Evolutionary conservation across 1,140 invertebrate genomes (phyloP).

Genomic region (Neodiprion pinetum): DNA sequence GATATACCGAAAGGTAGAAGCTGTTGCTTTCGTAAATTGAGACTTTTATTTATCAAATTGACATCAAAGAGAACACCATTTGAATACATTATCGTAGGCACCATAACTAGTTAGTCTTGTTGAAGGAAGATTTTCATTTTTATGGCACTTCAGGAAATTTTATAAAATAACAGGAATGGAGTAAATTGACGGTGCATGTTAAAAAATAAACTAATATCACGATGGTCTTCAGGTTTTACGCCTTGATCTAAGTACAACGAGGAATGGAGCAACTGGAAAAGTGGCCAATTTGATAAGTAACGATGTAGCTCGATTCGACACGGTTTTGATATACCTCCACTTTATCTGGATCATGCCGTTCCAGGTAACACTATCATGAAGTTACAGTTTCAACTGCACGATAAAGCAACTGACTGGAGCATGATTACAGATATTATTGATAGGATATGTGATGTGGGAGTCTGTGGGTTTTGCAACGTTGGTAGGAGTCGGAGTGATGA

Average conservation of each 20-base stretch:
- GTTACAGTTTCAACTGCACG: no score
- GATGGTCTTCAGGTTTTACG: conserved; percentile 65
- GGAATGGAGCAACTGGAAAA: conserved; percentile 79
- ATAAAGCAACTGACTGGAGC: no score
- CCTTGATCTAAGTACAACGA: conserved; percentile 67
- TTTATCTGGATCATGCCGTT: conserved; percentile 59
- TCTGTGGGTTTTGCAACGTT: conserved; percentile 72
- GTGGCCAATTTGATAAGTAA: conserved; percentile 87
- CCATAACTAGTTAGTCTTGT: no score
- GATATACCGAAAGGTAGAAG: conserved; percentile 69
- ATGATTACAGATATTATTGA: conserved; percentile 53
- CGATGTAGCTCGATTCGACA: conserved; percentile 71
- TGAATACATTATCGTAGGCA: no score
- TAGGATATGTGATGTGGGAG: conserved; percentile 72
- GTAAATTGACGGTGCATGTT: conserved; percentile 10
- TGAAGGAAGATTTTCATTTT: no score
- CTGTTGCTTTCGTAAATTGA: neutral
- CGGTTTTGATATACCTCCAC: conserved; percentile 62
- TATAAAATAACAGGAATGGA: no score
- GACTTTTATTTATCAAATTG: neutral
- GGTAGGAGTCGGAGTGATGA: conserved; percentile 71
- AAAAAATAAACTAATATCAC: no score
- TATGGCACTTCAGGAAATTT: no score
- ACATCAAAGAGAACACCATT: no score
- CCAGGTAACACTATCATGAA: conserved; percentile 32